Evolutionary conservation across 2,113 vertebrate genomes (phyloP), one percentile per base, ranked within the genome.

Genomic region (Junco hyemalis): DNA sequence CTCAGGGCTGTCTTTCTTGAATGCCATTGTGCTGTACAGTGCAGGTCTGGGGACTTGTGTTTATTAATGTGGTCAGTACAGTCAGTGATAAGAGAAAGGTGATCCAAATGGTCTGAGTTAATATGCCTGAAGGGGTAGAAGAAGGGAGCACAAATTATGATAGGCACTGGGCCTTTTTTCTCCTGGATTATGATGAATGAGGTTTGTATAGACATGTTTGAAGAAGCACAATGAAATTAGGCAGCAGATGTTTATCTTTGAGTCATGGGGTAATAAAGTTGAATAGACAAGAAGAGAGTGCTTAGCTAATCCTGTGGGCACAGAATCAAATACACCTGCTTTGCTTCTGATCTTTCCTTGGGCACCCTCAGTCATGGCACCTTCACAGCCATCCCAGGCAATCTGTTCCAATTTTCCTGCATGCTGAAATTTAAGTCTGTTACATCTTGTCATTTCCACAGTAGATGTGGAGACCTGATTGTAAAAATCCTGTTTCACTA

Each of bases 291-390:
- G 64, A 73, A 69, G 29, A 86, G 38, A 63, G 33, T 3, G 3
- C 64, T 86, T 66, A 63, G 47, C 2, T 1, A 44, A 57, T 91
- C 47, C 64, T 80, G 47, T 29, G 29, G 64, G 86, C 64, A 91
- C 36, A 57, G 54, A 93, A 66, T 61, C 72, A 91, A 77, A 92
- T 59, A 86, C 50, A 91, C 89, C 83, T 95, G 86, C 71, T 91
- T 90, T 80, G 9, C 82, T 82, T 91, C 45, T 86, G 35, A 51
- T 81, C 44, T 81, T 81, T 74, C 60, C 36, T 57, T 70, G 45
- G 47, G 73, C 59, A 78, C 29, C 60, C 69, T 83, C 64, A 78
- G 18, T 72, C 38, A 57, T 63, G 47, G n/a, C 6, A 9, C 61
- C 83, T 81, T 92, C 83, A 84, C 69, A 89, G 56, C 64, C 8